Evolutionary conservation across 2,888 invertebrate species (phyloP), one percentile per base, ranked within the genome.

Genomic region (Formica aserva): DNA sequence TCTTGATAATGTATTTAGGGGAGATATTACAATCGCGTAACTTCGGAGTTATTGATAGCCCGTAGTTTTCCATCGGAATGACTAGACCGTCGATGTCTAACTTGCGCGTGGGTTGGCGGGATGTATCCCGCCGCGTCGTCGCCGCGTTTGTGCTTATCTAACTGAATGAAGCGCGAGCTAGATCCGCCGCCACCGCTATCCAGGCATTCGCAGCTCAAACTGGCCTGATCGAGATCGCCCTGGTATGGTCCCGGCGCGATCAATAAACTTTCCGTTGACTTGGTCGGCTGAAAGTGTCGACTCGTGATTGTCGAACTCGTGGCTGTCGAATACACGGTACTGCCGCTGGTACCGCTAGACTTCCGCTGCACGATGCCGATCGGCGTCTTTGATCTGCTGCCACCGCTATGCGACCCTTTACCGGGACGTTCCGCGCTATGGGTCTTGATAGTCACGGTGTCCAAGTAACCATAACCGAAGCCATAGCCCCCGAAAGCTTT

Each of bases 401-500:
- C 96, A 8, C 91, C 90, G 89, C 96, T 95, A 86, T 96, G 96
- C 0, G 96, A 95, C 92, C 93, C 66, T 93, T 95, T 94, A 0
- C 88, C 90, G 0, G 93, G 92, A 35, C 94, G 93, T 86, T 95
- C 95, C 55, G 94, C 95, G 84, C 94, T 95, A 81, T 95, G 95
- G 0, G 95, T 94, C 84, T 95, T 94, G 5, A 92, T 93, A 0
- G 95, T 95, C 32, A 95, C 95, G 0, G 97, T 97, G 91, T 98
- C 98, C 78, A 97, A 95, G 91, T 98, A 98, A 9, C 98, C 98
- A 92, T 98, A 98, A 1, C 98, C 98, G 91, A 98, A 98, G 3
- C 98, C 98, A 89, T 98, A 98, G 0, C 98, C 98, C 0, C 98
- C 98, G 88, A 97, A 97, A 0, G 97, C 97, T 95, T 98, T 98